Percentiles rank a stretch among this genome's conserved stretches.
Conservation (phyloP, 2,888 invertebrate species). For the Polydesmus complanatus region DNA sequence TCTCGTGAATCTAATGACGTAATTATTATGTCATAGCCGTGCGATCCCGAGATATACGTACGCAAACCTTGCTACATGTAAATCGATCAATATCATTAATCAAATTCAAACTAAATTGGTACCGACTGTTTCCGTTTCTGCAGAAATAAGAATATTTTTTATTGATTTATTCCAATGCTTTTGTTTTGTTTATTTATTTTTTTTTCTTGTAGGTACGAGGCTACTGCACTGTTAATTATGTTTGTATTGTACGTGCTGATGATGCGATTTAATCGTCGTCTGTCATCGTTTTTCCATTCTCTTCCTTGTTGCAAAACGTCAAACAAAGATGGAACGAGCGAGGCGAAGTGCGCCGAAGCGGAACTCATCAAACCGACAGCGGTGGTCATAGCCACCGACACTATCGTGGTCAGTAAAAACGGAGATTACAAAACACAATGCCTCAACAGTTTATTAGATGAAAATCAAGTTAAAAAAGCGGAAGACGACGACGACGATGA, state of each 20-base stretch:
- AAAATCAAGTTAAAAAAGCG: background rate
- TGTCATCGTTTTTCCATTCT: background rate
- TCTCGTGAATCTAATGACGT: no score
- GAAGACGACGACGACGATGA: background rate
- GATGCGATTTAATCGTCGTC: conserved; percentile 20
- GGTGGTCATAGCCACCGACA: background rate
- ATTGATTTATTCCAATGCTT: no score
- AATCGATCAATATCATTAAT: no score
- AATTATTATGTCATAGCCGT: no score
- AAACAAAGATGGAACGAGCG: no score
- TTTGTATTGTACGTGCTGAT: conserved; percentile 22
- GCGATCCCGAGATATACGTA: no score
- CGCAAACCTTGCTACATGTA: no score
- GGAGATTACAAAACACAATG: background rate
- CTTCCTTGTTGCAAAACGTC: background rate
- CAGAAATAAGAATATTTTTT: no score
- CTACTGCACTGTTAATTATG: conserved; percentile 20
- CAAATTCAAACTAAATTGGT: no score
- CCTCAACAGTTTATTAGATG: background rate
- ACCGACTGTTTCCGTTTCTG: no score
- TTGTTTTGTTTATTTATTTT: no score
- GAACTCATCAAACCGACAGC: background rate
- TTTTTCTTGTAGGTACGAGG: conserved; percentile 22
- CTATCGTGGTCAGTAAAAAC: background rate
- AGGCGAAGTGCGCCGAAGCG: no score